These are phyloP conservation scores for Colletes collaris DNA, from an alignment of 2,888 invertebrate species.

Conservation along the genomic window DNA sequence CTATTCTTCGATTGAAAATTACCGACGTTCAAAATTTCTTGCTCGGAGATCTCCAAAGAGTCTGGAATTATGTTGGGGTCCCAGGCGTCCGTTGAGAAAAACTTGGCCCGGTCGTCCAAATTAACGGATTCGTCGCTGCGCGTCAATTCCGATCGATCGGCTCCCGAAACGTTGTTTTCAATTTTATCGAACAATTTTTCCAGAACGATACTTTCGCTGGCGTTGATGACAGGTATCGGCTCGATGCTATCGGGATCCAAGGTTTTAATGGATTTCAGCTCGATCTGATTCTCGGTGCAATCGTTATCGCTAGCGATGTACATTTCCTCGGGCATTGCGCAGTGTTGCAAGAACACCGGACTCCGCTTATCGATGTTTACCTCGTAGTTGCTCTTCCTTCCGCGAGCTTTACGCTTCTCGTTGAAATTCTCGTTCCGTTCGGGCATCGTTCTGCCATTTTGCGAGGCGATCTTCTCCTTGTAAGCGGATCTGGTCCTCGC, in stretches of 20 bases:
- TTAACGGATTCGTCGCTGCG: neutral
- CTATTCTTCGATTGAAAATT: neutral
- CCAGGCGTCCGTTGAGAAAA: conserved; percentile 37
- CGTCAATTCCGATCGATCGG: conserved; percentile 20
- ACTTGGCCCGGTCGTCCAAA: conserved; percentile 12
- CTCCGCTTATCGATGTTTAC: conserved; percentile 30
- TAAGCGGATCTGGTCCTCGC: neutral
- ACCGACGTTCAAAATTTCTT: neutral
- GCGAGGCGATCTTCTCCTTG: neutral
- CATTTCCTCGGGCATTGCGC: conserved; percentile 74
- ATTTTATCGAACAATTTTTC: neutral
- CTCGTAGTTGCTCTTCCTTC: conserved; percentile 33
- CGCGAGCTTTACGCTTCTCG: conserved; percentile 46
- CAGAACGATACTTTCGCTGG: neutral
- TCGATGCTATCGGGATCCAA: conserved; percentile 77
- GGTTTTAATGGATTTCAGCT: conserved; percentile 77
- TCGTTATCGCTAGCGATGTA: conserved; percentile 80
- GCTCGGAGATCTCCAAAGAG: conserved; percentile 74
- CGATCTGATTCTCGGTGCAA: conserved; percentile 73
- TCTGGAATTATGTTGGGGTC: conserved; percentile 77
- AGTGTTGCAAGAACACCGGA: conserved; percentile 51
- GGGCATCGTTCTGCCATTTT: neutral
- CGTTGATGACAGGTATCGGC: conserved; percentile 1
- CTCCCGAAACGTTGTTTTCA: neutral
- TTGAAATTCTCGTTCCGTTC: neutral